Conservation (phyloP, 1,140 invertebrate species). For the Trinorchestia longiramus region DNA sequence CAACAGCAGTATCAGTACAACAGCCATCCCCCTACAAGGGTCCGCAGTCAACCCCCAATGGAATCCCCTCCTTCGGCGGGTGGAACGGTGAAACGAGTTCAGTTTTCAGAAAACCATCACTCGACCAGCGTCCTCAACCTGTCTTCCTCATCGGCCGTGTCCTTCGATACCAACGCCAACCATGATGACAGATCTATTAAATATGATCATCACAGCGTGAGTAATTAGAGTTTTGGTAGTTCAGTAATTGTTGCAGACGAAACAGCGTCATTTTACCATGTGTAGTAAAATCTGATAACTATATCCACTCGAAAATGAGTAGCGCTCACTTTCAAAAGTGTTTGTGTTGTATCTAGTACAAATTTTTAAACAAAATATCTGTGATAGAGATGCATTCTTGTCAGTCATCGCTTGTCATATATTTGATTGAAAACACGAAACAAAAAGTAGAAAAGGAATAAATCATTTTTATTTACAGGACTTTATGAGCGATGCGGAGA, state of each 20-base stretch:
- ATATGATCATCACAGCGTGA: conserved; percentile 49
- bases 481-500: conserved; percentile 85
- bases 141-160: conserved; percentile 55
- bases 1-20: conserved; percentile 28
- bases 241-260: background rate
- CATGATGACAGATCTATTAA: conserved; percentile 61
- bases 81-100: conserved; percentile 64
- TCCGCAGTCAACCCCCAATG: conserved; percentile 32
- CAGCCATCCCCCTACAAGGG: background rate
- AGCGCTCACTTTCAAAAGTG: no score
- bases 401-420: background rate
- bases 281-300: no score
- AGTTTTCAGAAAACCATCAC: conserved; percentile 61
- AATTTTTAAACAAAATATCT: no score
- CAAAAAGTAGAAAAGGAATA: background rate
- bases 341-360: no score
- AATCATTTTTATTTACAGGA: conserved; percentile 72
- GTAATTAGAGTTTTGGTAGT: background rate
- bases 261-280: no score
- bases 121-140: background rate
- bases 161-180: conserved; percentile 66
- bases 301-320: no score
- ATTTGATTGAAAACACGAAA: background rate
- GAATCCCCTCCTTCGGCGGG: conserved; percentile 55
- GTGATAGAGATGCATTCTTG: no score